Evolutionary conservation across 2,113 vertebrate species (phyloP).

Genomic region (Eira barbara): DNA sequence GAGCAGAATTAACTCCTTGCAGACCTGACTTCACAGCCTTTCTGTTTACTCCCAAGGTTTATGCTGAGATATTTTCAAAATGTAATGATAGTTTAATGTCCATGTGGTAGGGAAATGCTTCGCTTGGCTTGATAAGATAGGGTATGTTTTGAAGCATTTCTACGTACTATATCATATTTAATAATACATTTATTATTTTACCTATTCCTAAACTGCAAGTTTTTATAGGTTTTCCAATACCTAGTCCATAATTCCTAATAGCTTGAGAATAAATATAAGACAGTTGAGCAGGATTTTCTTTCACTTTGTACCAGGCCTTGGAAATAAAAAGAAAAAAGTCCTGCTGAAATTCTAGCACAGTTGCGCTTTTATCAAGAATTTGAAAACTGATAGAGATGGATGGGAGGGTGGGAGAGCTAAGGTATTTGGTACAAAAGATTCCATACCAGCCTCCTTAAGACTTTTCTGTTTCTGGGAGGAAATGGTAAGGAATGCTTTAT

Average conservation of each 20-base stretch:
- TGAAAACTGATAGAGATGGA: neutral
- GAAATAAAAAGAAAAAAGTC: neutral
- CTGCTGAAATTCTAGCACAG: neutral
- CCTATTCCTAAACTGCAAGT: constrained; percentile 4
- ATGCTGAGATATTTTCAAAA: neutral
- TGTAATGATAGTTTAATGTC: neutral
- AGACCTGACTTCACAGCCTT: neutral
- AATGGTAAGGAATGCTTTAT: neutral
- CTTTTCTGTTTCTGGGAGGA: neutral
- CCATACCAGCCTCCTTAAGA: neutral
- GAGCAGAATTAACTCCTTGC: neutral
- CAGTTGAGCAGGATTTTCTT: neutral
- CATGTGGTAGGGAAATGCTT: neutral
- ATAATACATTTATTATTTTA: neutral
- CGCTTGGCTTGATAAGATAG: neutral
- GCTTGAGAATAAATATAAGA: neutral
- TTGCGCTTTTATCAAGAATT: neutral
- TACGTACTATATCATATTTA: neutral
- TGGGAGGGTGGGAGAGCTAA: neutral
- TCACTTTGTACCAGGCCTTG: neutral
- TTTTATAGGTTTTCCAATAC: neutral
- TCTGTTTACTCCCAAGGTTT: neutral
- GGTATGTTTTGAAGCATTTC: constrained; percentile 2
- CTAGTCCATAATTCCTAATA: neutral
- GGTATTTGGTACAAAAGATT: neutral